Conservation (phyloP, 2,888 invertebrate genomes). For the Meiosimyza platycephala region DNA sequence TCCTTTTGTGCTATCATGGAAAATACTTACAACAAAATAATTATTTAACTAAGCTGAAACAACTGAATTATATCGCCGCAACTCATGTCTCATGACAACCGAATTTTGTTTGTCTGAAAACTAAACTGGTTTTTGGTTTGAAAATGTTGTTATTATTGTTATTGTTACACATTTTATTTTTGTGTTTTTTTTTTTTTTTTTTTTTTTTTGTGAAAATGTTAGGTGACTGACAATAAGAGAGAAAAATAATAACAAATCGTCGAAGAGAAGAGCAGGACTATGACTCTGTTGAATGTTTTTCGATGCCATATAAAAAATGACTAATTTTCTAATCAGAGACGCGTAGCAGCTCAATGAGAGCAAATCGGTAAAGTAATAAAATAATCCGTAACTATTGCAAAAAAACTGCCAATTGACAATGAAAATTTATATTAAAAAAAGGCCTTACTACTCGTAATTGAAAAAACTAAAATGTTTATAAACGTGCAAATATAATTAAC, state of each 20-base stretch:
- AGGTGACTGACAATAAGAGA: too few relatives aligned
- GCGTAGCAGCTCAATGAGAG: conserved; percentile 21
- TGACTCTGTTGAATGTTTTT: neutral
- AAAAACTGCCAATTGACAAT: neutral
- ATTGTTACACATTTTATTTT: too few relatives aligned
- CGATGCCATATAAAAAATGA: conserved; percentile 10
- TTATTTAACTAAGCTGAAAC: too few relatives aligned
- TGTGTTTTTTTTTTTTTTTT: neutral
- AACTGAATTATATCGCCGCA: too few relatives aligned
- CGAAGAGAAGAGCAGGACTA: conserved; percentile 1
- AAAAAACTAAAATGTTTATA: neutral
- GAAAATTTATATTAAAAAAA: neutral
- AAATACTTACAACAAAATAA: too few relatives aligned
- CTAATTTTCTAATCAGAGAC: conserved; percentile 28
- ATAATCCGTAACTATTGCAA: too few relatives aligned
- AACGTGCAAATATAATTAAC: conserved; percentile 6
- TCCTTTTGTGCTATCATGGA: too few relatives aligned
- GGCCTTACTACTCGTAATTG: neutral
- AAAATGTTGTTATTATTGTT: conserved; percentile 1
- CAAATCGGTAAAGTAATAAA: conserved; percentile 9
- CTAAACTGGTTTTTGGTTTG: too few relatives aligned
- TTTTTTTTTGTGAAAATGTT: too few relatives aligned
- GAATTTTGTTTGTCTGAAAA: too few relatives aligned
- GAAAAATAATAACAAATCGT: too few relatives aligned
- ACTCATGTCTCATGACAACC: too few relatives aligned